phyloP scores from a whole-genome alignment of 2,888 invertebrate genomes.

The Lordiphosa fenestrarum region DNA sequence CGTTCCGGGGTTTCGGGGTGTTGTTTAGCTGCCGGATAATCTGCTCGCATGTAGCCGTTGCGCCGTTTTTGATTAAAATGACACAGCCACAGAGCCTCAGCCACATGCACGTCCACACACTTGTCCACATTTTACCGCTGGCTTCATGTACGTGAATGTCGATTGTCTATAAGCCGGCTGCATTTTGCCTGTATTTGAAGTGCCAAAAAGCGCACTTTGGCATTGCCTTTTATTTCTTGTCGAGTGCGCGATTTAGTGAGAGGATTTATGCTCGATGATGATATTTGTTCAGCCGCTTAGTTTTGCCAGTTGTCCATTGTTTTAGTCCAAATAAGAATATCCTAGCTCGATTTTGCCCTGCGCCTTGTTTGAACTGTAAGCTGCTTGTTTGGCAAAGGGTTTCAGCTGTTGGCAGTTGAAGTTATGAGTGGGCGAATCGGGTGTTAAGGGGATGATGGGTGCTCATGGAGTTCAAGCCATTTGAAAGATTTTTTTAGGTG shows the following conservation, averaged over 20 bases:
- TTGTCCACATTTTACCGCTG: constrained; percentile 30
- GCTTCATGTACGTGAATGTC: constrained; percentile 10
- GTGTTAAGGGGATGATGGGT: no score
- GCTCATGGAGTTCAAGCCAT: no score
- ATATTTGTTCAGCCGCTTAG: constrained; percentile 72
- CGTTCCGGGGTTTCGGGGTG: constrained; percentile 38
- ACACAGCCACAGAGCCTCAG: constrained; percentile 35
- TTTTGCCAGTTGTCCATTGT: constrained; percentile 57
- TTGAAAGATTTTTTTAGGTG: no score
- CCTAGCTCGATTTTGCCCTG: constrained; percentile 23
- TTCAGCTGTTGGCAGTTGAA: no score
- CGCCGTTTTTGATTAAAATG: constrained; percentile 62
- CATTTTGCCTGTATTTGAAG: constrained; percentile 55
- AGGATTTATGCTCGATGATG: constrained; percentile 58
- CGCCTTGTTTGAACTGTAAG: constrained; percentile 39
- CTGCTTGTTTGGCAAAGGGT: constrained; percentile 8
- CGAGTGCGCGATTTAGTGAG: constrained; percentile 59
- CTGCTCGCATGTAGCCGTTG: constrained; percentile 63
- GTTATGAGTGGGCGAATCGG: no score
- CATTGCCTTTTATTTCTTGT: constrained; percentile 38
- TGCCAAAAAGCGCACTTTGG: constrained; percentile 70
- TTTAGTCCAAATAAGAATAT: constrained; percentile 40
- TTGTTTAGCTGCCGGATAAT: constrained; percentile 76
- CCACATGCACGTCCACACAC: constrained; percentile 20
- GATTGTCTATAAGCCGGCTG: constrained; percentile 65